phyloP scores from a whole-genome alignment of 2,888 invertebrate genomes.

The Bugulina stolonifera region DNA sequence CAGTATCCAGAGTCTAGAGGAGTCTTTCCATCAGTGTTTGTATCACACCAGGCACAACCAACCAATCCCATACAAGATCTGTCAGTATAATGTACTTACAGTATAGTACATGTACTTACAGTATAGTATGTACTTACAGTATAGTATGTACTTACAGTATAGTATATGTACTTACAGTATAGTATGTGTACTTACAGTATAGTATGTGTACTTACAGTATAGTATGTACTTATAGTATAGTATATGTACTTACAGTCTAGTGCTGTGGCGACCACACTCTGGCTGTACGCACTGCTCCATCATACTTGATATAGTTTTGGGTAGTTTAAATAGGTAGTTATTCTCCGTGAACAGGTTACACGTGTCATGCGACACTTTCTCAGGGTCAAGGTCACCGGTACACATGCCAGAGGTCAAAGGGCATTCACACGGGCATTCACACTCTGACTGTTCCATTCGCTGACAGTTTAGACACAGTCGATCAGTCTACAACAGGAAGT shows the following conservation, averaged over 20 bases:
- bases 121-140: too few species aligned
- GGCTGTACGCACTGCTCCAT: background rate
- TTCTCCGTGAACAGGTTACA: background rate
- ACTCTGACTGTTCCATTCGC: conserved; percentile 87
- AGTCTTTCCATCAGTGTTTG: conserved; percentile 69
- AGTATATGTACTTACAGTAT: too few species aligned
- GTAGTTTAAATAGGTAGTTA: background rate
- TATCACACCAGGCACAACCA: conserved; percentile 86
- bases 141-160: too few species aligned
- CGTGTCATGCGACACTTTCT: background rate
- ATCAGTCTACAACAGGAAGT: conserved; percentile 64
- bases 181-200: too few species aligned
- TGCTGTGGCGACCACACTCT: background rate
- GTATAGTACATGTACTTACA: too few species aligned
- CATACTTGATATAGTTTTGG: background rate
- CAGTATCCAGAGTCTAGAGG: conserved; percentile 69
- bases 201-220: too few species aligned
- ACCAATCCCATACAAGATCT: conserved; percentile 63
- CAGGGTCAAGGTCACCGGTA: background rate
- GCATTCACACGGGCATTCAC: conserved; percentile 92
- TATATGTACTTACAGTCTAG: background rate
- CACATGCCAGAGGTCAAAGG: conserved; percentile 38
- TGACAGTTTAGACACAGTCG: conserved; percentile 83
- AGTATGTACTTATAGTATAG: too few species aligned
- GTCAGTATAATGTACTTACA: too few species aligned